Evolutionary conservation across 2,113 vertebrate genomes (phyloP), one percentile per base, ranked within the genome.

Genomic region (Caretta caretta): DNA sequence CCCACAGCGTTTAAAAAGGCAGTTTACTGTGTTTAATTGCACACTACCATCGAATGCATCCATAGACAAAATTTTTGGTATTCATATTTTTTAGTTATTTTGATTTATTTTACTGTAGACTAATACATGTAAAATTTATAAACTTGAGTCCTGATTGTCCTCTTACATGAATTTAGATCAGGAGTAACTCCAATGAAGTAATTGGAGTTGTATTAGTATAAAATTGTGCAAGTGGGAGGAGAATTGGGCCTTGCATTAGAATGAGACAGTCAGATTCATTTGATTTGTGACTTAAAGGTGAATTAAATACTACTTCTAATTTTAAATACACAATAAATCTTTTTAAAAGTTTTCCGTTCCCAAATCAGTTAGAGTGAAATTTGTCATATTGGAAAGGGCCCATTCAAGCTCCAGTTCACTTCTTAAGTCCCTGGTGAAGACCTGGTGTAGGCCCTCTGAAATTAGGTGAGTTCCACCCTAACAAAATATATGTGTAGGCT

Each of bases 51-150:
- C 98, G 46, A 98, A 98, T 12, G 19, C 94, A 79, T 99, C 98
- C 85, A 98, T 99, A 10, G 98, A 99, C 95, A 99, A 98, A 96
- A 99, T 98, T 90, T 99, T 99, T 97, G 98, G 98, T 99, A 98
- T 7, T 90, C 48, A 13, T 42, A 14, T 92, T 83, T 79, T 83
- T 93, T 83, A 8, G 29, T 96, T 78, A 14, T 89, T 92, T 92
- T 69, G 59, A 78, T 59, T 84, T 35, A 84, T 31, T 85, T 14
- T 31, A 57, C 62, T 80, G 27, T 53, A 82, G n/a, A 17, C 35
- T 65, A 56, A 76, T 35, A 16, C 46, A 53, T 80, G 46, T 78
- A 54, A 59, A 79, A n/a, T 27, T 4, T 75, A 10, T 31, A 22
- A 10, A 84, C 87, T 1, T 62, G 7, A 31, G 6, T 14, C 88